Evolutionary conservation across 2,113 vertebrate species (phyloP), one percentile per base, ranked within the genome.

Genomic region (Holacanthus passer): DNA sequence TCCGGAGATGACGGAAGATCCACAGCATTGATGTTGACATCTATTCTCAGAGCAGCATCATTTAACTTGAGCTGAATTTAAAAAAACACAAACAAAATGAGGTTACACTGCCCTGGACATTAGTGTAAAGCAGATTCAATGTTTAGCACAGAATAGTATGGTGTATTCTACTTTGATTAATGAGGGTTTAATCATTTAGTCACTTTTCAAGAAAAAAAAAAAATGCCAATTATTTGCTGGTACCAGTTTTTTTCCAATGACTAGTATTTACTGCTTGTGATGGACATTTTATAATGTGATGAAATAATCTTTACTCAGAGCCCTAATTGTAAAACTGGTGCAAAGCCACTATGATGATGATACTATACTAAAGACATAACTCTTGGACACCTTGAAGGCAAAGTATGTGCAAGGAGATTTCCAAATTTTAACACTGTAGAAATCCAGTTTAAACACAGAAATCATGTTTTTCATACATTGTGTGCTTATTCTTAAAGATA

Each of bases 11-110:
- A 88, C 9, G 94, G 80, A 80, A 91, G 92, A 70, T 95, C 95
- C 88, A 97, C 87, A 63, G 95, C 95, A 55, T 92, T 94, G 71
- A 95, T 92, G 92, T 96, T 95, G 48, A 96, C 94, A 77, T 95
- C 94, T 91, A 98, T 94, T 93, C 94, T 97, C 94, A 99, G 94
- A 41, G 95, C 94, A 93, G 95, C 95, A 10, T 96, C 96, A 81
- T 89, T 94, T 65, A 97, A 90, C 86, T 96, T 96, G 87, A 99
- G 95, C 98, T 99, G 92, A 60, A 89, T 81, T 84, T 59, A 92
- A 91, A 37, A 80, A 56, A 78, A 56, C 6, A 82, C 1, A 69
- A 48, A 67, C 22, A 60, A 12, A 20, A 1, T 58, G 17, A 62
- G 5, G 48, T 20, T 16, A 62, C 45, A 35, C 11, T 45, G 39